Percentiles rank a stretch among this genome's conserved stretches.
Evolutionary conservation across 2,888 invertebrate species (phyloP).

Genomic region (Drosophila prostipennis): DNA sequence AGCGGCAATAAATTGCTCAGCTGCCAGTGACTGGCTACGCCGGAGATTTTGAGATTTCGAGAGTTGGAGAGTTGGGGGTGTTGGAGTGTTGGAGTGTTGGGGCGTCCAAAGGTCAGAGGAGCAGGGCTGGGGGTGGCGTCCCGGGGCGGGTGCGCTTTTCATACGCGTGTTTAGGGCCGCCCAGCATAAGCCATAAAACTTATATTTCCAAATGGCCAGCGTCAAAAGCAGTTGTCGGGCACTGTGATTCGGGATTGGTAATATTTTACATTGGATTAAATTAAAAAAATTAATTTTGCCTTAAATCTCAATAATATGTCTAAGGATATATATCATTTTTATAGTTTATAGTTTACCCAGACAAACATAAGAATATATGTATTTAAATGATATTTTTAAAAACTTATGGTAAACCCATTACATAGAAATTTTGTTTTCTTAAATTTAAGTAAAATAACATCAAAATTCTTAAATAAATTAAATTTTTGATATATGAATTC

Average conservation of each 20-base stretch:
- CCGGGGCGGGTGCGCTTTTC: conserved; percentile 9
- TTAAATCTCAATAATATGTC: too few relatives aligned
- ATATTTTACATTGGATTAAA: background rate
- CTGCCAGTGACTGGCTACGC: conserved; percentile 40
- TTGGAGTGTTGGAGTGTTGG: background rate
- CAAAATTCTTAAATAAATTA: too few relatives aligned
- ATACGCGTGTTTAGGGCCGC: conserved; percentile 58
- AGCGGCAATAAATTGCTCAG: conserved; percentile 72
- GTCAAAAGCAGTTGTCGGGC: conserved; percentile 6
- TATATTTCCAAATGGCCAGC: conserved; percentile 63
- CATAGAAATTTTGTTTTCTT: background rate
- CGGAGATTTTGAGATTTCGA: conserved; percentile 21
- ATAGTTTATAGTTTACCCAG: too few relatives aligned
- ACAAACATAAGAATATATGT: too few relatives aligned
- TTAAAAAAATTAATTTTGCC: too few relatives aligned
- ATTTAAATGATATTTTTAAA: too few relatives aligned
- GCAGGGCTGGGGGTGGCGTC: background rate
- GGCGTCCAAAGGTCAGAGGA: background rate
- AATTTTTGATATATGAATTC: too few relatives aligned
- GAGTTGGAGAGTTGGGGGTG: conserved; percentile 2
- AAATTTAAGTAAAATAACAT: too few relatives aligned
- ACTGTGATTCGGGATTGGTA: conserved; percentile 8
- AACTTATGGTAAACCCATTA: too few relatives aligned
- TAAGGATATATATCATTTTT: too few relatives aligned
- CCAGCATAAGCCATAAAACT: conserved; percentile 75